Base-by-base conservation (phyloP, 2,888 invertebrate genomes). In the Melitaea athalia region DNA sequence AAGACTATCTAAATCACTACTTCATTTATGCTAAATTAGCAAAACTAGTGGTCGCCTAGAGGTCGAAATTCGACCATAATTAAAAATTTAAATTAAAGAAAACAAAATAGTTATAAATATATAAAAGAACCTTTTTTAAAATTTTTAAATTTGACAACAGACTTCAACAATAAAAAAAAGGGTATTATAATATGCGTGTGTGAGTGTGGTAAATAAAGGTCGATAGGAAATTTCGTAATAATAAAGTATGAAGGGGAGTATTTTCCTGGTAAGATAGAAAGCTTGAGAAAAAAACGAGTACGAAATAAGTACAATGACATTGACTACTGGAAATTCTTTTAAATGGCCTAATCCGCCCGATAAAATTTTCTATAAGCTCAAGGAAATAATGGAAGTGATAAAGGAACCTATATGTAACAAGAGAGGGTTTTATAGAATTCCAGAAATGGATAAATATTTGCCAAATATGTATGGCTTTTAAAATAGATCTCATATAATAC, bases 261-360 rank as follows among this genome's bases (percentile, higher is more conserved):
- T 24, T 52, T 52, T 52, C 50, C 50, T 17, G 50, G 50, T 7
- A 52, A 52, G 11, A 24, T 52, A 17, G 50, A 52, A 24, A 52
- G 11, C 11, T 0, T 17, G 50, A 17, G 11, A 7, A 14, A 17
- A 50, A 10, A 52, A 52, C 50, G 47, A 52, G n/a, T 52, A 52
- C 24, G 50, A 52, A 52, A 24, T 52, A 17, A 52, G 50, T 24
- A 52, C 50, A 17, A 11, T 52, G 50, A 52, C 17, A 17, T 52
- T 52, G 7, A 10, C 50, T 17, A 52, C 50, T 7, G 50, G 50
- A 17, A 52, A 52, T 17, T 17, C 17, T 8, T 17, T 17, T 10
- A 52, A 10, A 52, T 52, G 50, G 50, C 50, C 50, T 52, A 24
- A 52, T 0, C 6, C 7, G 10, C 17, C 17, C 8, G 50, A 52